phyloP scores from a whole-genome alignment of 1,140 invertebrate species.

The Atta texana region DNA sequence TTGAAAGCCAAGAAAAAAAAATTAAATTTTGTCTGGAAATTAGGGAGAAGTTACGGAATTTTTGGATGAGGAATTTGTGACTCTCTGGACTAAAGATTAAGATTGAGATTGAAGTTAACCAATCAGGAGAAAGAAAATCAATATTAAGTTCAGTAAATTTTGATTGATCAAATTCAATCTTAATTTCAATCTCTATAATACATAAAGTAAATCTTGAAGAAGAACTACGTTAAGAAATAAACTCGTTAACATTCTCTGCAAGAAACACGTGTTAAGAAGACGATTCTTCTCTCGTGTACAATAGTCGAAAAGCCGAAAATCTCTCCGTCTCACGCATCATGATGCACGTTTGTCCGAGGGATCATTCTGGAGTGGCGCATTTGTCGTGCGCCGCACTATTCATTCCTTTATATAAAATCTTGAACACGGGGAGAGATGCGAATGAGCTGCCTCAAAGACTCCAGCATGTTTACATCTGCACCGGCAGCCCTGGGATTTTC shows the following conservation, averaged over 20 bases:
- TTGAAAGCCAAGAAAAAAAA: too few relatives aligned
- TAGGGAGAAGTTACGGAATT: too few relatives aligned
- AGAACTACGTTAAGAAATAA: not conserved
- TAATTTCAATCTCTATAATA: too few relatives aligned
- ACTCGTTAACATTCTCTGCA: constrained; percentile 9
- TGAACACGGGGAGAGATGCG: constrained; percentile 22
- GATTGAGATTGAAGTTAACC: too few relatives aligned
- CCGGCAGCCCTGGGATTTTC: constrained; percentile 63
- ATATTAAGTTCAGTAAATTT: too few relatives aligned
- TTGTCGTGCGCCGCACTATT: constrained; percentile 61
- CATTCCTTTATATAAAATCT: constrained; percentile 56
- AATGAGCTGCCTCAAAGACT: constrained; percentile 53
- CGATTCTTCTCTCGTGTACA: not conserved
- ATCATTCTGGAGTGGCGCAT: constrained; percentile 68
- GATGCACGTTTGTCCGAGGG: constrained; percentile 35
- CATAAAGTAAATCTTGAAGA: not conserved
- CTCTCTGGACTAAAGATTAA: too few relatives aligned
- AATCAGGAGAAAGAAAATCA: too few relatives aligned
- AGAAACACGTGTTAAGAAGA: constrained; percentile 14
- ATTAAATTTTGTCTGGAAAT: too few relatives aligned
- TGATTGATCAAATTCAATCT: too few relatives aligned
- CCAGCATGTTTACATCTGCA: constrained; percentile 67
- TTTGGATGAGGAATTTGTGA: too few relatives aligned
- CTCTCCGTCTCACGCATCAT: constrained; percentile 36
- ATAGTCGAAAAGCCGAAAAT: constrained; percentile 48